Base-by-base conservation (phyloP, 2,888 invertebrate genomes). In the Cantharis rufa region DNA sequence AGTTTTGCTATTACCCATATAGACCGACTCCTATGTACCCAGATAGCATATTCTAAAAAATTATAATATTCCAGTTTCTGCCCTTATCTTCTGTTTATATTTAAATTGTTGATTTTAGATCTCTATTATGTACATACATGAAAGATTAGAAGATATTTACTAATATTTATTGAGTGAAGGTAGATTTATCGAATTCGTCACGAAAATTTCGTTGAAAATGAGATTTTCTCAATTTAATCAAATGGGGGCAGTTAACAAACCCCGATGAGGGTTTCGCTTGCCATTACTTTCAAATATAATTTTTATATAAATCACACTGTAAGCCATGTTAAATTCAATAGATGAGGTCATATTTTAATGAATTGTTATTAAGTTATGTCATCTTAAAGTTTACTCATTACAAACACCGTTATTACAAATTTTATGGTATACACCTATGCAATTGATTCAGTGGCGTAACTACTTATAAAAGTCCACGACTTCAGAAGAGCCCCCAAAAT, bases 331-430 rank as follows among this genome's bases (percentile, higher is more conserved):
- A n/a, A 48, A 48, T 48, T 48, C 48, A 48, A 48, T 48, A 7
- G 48, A 48, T 48, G 48, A 48, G n/a, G 48, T 48, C 48, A 48
- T 48, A 48, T 48, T 48, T 48, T 48, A 48, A 48, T 48, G 48
- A 48, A 48, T 48, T 48, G 48, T 48, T 48, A n/a, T 48, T 48
- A 48, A 48, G n/a, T 48, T 48, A 48, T 27, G 28, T 69, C 27
- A 69, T 28, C 32, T 32, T 72, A 16, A 21, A 72, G 32, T 66
- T 69, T 72, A 72, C 63, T 71, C 71, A 27, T 63, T 61, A 5
- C 32, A 27, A 21, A 72, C 48, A 66, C 66, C 18, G 66, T 68
- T 72, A 16, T 72, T 48, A 18, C 11, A 18, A 1, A 15, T 48
- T 64, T 72, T 66, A 18, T 48, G 10, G 18, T 66, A 16, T 66